Evolutionary conservation across 2,888 invertebrate species (phyloP).

Genomic region (Sarcophaga variegata): DNA sequence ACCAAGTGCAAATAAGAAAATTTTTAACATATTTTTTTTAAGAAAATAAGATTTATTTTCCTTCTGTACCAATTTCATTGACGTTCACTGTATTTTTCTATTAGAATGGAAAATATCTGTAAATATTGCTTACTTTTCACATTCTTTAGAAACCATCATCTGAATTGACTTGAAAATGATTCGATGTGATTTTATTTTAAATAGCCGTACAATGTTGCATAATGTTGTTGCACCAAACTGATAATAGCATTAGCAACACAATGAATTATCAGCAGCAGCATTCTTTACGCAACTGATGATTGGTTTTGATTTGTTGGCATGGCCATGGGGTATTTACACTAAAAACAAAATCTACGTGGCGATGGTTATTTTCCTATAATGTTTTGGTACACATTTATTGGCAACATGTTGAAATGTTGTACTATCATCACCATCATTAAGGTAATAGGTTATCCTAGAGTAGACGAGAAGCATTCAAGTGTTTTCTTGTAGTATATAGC

Average conservation of each 20-base stretch:
- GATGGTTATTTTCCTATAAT: no score
- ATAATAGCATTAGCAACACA: not conserved
- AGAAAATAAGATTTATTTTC: no score
- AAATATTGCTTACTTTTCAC: not conserved
- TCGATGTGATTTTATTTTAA: not conserved
- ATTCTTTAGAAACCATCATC: not conserved
- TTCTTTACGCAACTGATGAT: not conserved
- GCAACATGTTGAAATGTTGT: no score
- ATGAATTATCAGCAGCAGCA: not conserved
- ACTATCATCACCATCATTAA: no score
- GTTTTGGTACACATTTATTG: no score
- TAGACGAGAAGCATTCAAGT: no score
- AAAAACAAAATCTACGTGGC: no score
- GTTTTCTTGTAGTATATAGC: no score
- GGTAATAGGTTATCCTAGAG: no score
- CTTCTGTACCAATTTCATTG: not conserved
- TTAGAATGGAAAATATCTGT: not conserved
- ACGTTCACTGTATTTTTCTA: not conserved
- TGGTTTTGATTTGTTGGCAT: not conserved
- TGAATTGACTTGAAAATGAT: not conserved
- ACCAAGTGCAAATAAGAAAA: no score
- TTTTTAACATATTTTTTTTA: no score
- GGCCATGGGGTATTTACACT: no score
- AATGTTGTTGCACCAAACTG: not conserved
- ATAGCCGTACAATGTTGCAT: not conserved